These are phyloP conservation scores for Matsumurasca onukii DNA, from an alignment of 1,140 invertebrate genomes.

Conservation along the genomic window DNA sequence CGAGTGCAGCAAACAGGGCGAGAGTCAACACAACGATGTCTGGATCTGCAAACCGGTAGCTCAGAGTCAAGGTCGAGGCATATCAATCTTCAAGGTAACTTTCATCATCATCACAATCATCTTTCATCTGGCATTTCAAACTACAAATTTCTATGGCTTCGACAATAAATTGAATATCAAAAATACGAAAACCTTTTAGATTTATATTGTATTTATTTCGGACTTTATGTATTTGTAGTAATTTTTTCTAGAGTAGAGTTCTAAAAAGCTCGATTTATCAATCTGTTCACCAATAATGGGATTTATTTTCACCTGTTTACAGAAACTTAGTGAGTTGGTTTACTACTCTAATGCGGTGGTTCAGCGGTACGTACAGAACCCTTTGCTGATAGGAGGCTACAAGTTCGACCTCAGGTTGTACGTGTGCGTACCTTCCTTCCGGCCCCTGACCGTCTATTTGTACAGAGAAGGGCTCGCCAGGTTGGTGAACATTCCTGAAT, in stretches of 20 bases:
- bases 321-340: conserved; percentile 73
- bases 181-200: no score
- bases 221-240: no score
- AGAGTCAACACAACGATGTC: conserved; percentile 48
- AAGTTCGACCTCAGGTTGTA: conserved; percentile 86
- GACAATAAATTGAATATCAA: no score
- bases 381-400: conserved; percentile 81
- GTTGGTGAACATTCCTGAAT: no score
- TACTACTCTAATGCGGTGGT: conserved; percentile 69
- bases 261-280: no score
- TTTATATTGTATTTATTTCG: no score
- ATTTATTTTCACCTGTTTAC: no score
- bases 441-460: conserved; percentile 77
- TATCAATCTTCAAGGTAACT: conserved; percentile 75
- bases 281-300: no score
- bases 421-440: conserved; percentile 79
- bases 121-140: no score
- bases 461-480: conserved; percentile 77
- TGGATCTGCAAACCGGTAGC: conserved; percentile 90
- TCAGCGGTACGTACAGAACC: conserved; percentile 84
- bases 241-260: no score
- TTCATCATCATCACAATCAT: neutral
- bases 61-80: conserved; percentile 79
- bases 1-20: conserved; percentile 62
- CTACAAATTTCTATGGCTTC: no score